A percentile compares a stretch with the other conserved stretches of the same genome.
Conservation (phyloP, 2,113 vertebrate genomes). For the Oophaga pumilio region DNA sequence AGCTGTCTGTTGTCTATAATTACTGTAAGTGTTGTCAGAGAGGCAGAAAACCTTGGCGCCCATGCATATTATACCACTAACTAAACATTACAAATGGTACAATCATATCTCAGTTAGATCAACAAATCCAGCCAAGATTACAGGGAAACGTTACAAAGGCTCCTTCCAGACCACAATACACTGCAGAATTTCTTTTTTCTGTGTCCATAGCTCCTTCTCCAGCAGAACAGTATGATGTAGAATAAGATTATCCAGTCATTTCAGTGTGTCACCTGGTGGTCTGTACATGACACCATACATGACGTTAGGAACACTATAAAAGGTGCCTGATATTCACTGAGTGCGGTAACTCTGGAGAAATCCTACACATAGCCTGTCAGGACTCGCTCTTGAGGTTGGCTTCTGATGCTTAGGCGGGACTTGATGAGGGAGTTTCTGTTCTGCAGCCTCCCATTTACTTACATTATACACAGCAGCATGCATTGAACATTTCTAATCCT, state of each 20-base stretch:
- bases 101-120: not conserved
- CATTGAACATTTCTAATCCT: not conserved
- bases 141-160: not conserved
- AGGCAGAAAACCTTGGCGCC: not conserved
- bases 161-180: not conserved
- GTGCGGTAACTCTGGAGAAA: not conserved
- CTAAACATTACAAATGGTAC: not conserved
- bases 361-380: conserved; percentile 13
- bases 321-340: not conserved
- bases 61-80: not conserved
- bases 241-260: not conserved
- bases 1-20: not conserved
- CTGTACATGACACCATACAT: not conserved
- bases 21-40: not conserved
- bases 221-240: not conserved
- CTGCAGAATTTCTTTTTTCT: not conserved
- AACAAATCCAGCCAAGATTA: not conserved
- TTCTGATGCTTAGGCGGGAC: not conserved
- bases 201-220: not conserved
- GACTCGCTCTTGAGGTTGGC: conserved; percentile 21
- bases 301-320: not conserved
- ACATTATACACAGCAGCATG: not conserved
- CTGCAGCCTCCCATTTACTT: conserved; percentile 11
- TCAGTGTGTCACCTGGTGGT: not conserved
- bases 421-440: conserved; percentile 9